Evolutionary conservation across 2,113 vertebrate species (phyloP), one percentile per base, ranked within the genome.

Genomic region (Hippoglossus stenolepis): DNA sequence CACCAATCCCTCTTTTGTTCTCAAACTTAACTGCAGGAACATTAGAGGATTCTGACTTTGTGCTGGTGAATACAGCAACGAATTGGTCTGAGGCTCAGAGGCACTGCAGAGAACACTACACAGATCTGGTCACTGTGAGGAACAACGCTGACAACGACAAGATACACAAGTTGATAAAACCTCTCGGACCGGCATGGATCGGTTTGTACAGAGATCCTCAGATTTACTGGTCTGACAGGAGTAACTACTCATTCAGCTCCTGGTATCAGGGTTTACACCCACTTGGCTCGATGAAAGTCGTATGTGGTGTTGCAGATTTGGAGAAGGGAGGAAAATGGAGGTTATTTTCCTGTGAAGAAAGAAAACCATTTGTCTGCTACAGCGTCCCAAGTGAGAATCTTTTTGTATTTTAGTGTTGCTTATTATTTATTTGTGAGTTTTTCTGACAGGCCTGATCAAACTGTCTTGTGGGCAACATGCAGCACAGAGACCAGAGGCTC

Each of bases 311-410:
- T 14, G 20, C 51, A 2, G 18, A 20, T 53, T 53, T 53, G 51
- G 0, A 20, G 4, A 2, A 5, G 17, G 13, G 17, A 53, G 51
- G 20, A 53, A 20, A 53, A n/a, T 53, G 51, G 51, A 53, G 8
- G 51, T n/a, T 53, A 7, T 10, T 20, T 8, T 14, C 53, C 17
- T 83, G 75, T 69, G 28, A 54, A 0, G 2, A 0, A 0, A 64
- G 3, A 18, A 18, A 20, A 17, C 64, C 59, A 21, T 77, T 78
- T 60, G 59, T 83, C 75, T 83, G 74, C 74, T 60, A 65, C 43
- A 3, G 23, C 12, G 5, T 57, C 23, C n/a, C 17, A 20, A n/a
- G 51, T 20, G 51, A 53, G 51, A 49, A 10, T 49, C 47, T 17
- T 17, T 49, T 14, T 15, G 51, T 28, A 28, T 28, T 28, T 28